Base-by-base conservation (phyloP, 1,140 invertebrate genomes). In the Bombus pyrosoma region DNA sequence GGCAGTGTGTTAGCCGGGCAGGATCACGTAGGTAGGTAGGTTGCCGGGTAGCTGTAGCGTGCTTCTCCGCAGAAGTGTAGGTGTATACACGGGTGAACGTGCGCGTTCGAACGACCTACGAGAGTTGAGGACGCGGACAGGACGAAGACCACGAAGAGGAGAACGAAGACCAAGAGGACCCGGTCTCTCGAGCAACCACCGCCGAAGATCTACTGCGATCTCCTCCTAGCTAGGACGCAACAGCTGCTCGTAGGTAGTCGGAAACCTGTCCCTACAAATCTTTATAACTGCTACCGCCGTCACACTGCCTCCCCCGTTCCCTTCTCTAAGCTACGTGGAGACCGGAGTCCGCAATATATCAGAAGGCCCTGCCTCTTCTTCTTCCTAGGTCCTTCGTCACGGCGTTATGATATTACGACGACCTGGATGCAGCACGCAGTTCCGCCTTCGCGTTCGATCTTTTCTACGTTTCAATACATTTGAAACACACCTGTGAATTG, bases 1-100 rank as follows among this genome's bases (percentile, higher is more conserved):
- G 92, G 92, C 92, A 93, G 92, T 93, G 91, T 93, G 92, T 93
- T 93, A 93, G 85, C 91, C 91, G 92, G 87, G 91, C 91, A 92
- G 91, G 88, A 91, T 90, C 91, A 91, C 91, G 91, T 92, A 87
- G 91, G 89, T 83, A 87, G 85, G 91, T 88, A 79, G 90, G 88
- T 90, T 82, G 88, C 75, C 83, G 78, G 81, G 86, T 87, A 80
- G 83, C 47, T 53, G 15, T 53, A 18, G 81, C 41, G n/a, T 22
- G 57, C 72, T 22, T 37, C 41, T 47, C n/a, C 39, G 85, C n/a
- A 53, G 47, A 69, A 34, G 86, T 90, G 88, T 85, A 88, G 83
- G 89, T 90, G 86, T 88, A 83, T 59, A 22, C 22, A 37, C 43
- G 25, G 68, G 64, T 81, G 83, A 89, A 89, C 88, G 79, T 74